Evolutionary conservation across 2,797 vertebrate species (phyloP).

Genomic region (Melopsittacus undulatus): DNA sequence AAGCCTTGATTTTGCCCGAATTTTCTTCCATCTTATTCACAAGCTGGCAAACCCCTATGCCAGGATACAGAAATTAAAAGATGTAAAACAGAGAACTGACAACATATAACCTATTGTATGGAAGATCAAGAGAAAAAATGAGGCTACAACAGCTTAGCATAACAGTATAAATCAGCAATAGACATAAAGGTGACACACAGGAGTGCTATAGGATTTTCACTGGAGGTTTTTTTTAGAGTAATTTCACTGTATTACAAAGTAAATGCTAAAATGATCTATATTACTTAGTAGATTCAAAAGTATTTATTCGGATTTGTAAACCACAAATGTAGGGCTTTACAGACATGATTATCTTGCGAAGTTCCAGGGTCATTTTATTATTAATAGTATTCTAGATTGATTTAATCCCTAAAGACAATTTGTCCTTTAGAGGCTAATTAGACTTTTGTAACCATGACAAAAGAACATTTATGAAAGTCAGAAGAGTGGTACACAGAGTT

Average conservation of each 20-base stretch:
- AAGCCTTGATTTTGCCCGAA: slow-evolving; percentile 86
- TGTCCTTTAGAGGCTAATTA: slow-evolving; percentile 77
- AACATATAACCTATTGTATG: not conserved
- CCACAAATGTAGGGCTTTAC: not conserved
- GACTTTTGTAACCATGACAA: slow-evolving; percentile 72
- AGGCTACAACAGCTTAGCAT: not conserved
- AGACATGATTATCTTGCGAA: not conserved
- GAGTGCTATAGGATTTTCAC: not conserved
- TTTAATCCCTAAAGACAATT: slow-evolving; percentile 72
- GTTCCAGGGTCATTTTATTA: slow-evolving; percentile 32
- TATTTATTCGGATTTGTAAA: slow-evolving; percentile 1
- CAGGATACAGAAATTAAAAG: slow-evolving; percentile 29
- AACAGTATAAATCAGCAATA: not conserved
- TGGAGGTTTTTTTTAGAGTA: not conserved
- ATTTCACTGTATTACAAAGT: not conserved
- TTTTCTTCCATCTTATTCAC: slow-evolving; percentile 94
- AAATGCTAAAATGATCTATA: not conserved
- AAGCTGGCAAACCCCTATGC: slow-evolving; percentile 91
- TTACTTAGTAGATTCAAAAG: not conserved
- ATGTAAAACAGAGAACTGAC: not conserved
- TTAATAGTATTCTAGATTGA: slow-evolving; percentile 57
- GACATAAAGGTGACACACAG: not conserved
- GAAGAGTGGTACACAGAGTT: slow-evolving; percentile 45
- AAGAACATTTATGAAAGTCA: slow-evolving; percentile 68
- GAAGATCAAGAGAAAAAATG: not conserved